Evolutionary conservation across 2,888 invertebrate genomes (phyloP), one percentile per base, ranked within the genome.

Genomic region (Tetrapedia diversipes): DNA sequence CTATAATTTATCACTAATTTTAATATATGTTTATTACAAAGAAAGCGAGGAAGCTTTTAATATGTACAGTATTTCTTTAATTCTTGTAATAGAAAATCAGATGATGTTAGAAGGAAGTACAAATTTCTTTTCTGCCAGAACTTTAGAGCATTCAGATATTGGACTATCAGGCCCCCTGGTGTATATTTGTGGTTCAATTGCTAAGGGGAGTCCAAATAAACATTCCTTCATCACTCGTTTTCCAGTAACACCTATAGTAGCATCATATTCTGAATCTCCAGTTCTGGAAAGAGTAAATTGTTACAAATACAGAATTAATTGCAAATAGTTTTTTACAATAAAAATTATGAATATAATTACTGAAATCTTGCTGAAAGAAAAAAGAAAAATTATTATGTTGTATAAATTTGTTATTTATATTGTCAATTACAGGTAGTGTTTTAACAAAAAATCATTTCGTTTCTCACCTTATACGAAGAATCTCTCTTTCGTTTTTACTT

Each of bases 241-340:
- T 6, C 85, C 89, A 45, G 82, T 81, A 8, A 64, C 66, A 32
- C 83, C 81, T 61, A 90, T 89, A 11, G 76, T 79, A 57, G 51
- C 77, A 29, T 69, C 64, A 64, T 90, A 90, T 57, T 89, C 88
- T 4, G 87, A 72, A 49, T 84, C 64, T 57, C 87, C 89, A 41
- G 89, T 89, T 65, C 89, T 90, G 43, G 73, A 72, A 43, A 60
- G 27, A 53, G 54, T 14, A 64, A 39, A 24, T 10, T 39, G 8
- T 41, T 49, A 56, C 8, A 14, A 14, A 10, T 11, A 14, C 37
- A 51, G 34, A 41, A 57, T 10, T 51, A 16, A 16, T 37, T 16
- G 2, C 8, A 19, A n/a, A 37, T 14, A 57, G 14, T 56, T 37
- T 47, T 22, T 27, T 56, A 22, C 16, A 29, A n/a, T n/a, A 24